A percentile compares a stretch with the other conserved stretches of the same genome.
Evolutionary conservation across 2,888 invertebrate genomes (phyloP).

Genomic region (Lamellibrachia satsuma): DNA sequence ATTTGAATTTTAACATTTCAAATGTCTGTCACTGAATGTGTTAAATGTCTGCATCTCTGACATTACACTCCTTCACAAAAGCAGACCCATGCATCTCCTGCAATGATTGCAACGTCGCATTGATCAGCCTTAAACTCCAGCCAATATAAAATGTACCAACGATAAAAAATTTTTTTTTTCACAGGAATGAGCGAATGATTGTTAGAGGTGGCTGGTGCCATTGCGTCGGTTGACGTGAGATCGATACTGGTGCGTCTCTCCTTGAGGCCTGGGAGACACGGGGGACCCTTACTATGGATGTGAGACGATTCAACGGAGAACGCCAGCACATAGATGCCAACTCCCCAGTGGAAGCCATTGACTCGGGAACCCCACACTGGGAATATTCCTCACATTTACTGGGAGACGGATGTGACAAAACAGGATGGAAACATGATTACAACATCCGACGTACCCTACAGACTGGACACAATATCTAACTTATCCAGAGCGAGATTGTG

Average conservation of each 20-base stretch:
- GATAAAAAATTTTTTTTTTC: background rate
- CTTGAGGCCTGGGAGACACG: background rate
- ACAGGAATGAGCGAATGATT: background rate
- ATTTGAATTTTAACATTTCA: background rate
- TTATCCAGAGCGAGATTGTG: background rate
- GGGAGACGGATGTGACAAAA: background rate
- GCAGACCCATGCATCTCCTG: background rate
- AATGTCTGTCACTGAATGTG: background rate
- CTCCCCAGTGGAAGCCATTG: background rate
- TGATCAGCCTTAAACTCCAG: background rate
- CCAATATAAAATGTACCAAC: constrained; percentile 10
- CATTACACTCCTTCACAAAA: background rate
- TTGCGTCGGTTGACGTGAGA: background rate
- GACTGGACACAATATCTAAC: background rate
- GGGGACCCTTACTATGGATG: background rate
- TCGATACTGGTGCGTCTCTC: background rate
- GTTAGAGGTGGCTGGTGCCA: background rate
- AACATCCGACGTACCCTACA: background rate
- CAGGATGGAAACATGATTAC: background rate
- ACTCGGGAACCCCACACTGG: background rate
- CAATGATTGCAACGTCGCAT: background rate
- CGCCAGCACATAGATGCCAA: background rate
- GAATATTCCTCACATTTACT: background rate
- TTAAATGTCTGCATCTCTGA: background rate
- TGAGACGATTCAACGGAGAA: background rate